A percentile compares a stretch with the other conserved stretches of the same genome.
Evolutionary conservation across 2,888 invertebrate genomes (phyloP).

Genomic region (Frankliniella fusca): DNA sequence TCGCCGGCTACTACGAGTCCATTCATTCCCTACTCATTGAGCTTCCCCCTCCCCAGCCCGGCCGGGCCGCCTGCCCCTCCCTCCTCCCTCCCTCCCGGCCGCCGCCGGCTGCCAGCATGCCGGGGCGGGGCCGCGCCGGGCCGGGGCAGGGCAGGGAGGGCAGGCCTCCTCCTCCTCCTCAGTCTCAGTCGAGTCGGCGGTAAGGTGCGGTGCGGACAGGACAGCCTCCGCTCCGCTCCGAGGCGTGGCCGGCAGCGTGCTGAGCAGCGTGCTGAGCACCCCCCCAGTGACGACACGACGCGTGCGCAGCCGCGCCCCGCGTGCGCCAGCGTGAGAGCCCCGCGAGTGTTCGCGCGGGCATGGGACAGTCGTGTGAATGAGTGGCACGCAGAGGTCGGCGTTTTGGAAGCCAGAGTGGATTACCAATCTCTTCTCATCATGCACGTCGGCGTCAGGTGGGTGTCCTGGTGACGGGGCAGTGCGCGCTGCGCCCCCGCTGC

Average conservation of each 20-base stretch:
- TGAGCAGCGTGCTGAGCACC: no score
- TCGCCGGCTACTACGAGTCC: constrained; percentile 7
- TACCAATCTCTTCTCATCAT: constrained; percentile 17
- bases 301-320: not conserved
- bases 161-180: not conserved
- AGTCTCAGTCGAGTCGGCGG: not conserved
- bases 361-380: not conserved
- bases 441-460: constrained; percentile 15
- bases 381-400: not conserved
- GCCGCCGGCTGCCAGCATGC: not conserved
- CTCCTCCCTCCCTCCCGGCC: not conserved
- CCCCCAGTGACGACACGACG: no score
- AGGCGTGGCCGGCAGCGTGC: no score
- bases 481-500: not conserved
- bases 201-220: not conserved
- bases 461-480: not conserved
- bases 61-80: not conserved
- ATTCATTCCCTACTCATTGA: constrained; percentile 26
- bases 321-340: not conserved
- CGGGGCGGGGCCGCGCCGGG: not conserved
- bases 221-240: no score
- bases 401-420: constrained; percentile 14
- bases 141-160: not conserved
- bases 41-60: not conserved
- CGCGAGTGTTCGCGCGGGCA: not conserved